These are phyloP conservation scores for Rosalia funebris DNA, from an alignment of 2,888 invertebrate species.

Conservation along the genomic window DNA sequence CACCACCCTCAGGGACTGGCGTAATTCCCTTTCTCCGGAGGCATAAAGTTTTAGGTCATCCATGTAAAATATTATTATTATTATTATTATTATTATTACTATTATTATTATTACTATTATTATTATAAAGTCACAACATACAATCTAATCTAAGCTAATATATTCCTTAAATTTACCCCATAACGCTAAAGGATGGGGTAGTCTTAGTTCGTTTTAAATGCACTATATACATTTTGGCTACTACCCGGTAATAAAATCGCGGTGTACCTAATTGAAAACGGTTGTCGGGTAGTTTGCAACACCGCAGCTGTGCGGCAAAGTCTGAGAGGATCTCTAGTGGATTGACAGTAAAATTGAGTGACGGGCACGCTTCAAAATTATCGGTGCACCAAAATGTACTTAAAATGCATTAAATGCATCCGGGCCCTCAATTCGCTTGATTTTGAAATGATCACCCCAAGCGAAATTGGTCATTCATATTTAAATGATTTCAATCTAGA, in stretches of 20 bases:
- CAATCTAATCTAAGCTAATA: too few relatives aligned
- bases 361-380: slow-evolving; percentile 2
- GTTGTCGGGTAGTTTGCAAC: slow-evolving; percentile 1
- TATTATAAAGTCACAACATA: too few relatives aligned
- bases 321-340: neutral
- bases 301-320: neutral
- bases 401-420: slow-evolving; percentile 4
- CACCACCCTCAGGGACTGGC: too few relatives aligned
- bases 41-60: too few relatives aligned
- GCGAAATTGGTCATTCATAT: slow-evolving; percentile 1
- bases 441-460: neutral
- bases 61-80: too few relatives aligned
- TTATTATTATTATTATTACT: too few relatives aligned
- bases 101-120: too few relatives aligned
- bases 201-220: too few relatives aligned
- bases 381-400: slow-evolving; percentile 3
- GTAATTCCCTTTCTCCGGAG: too few relatives aligned
- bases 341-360: neutral
- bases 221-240: too few relatives aligned
- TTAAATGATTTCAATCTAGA: neutral
- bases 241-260: neutral
- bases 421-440: neutral
- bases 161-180: too few relatives aligned
- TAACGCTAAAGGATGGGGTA: too few relatives aligned
- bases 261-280: neutral